A percentile compares a stretch with the other conserved stretches of the same genome.
Evolutionary conservation across 1,140 invertebrate species (phyloP).

Genomic region (Amphibalanus amphitrite): DNA sequence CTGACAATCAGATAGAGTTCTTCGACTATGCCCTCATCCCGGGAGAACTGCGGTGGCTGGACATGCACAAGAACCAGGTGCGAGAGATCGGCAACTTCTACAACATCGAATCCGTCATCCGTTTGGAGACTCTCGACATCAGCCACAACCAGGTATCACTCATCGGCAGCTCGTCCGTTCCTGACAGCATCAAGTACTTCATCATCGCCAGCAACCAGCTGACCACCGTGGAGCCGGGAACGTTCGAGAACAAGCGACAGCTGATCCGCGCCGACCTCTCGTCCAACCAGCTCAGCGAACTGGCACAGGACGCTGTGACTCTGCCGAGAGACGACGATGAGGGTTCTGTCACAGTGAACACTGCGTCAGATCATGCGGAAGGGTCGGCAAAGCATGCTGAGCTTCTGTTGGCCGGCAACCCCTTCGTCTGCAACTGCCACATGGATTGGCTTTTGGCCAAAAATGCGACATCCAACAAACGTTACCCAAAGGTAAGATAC

Average conservation of each 20-base stretch:
- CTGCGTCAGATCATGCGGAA: no score
- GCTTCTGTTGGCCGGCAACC: not conserved
- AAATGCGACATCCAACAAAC: no score
- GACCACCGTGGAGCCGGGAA: constrained; percentile 43
- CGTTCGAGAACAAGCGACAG: constrained; percentile 65
- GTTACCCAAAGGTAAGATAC: no score
- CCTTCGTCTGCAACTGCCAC: not conserved
- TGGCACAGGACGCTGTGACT: constrained; percentile 41
- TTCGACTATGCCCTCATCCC: constrained; percentile 81
- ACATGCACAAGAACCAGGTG: constrained; percentile 75
- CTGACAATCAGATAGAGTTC: constrained; percentile 71
- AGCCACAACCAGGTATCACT: constrained; percentile 66
- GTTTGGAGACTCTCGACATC: constrained; percentile 55
- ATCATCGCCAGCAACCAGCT: constrained; percentile 71
- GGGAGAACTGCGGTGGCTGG: constrained; percentile 61
- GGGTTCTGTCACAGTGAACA: no score
- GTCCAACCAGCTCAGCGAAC: constrained; percentile 60
- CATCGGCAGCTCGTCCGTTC: constrained; percentile 38
- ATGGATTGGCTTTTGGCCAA: not conserved
- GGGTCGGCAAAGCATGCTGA: no score
- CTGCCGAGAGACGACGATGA: not conserved
- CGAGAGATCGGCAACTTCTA: constrained; percentile 66
- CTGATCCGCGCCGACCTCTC: constrained; percentile 64
- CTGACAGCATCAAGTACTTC: constrained; percentile 54
- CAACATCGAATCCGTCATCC: constrained; percentile 43